These are phyloP conservation scores for Girardinus metallicus DNA, from an alignment of 2,797 vertebrate species.

Conservation along the genomic window DNA sequence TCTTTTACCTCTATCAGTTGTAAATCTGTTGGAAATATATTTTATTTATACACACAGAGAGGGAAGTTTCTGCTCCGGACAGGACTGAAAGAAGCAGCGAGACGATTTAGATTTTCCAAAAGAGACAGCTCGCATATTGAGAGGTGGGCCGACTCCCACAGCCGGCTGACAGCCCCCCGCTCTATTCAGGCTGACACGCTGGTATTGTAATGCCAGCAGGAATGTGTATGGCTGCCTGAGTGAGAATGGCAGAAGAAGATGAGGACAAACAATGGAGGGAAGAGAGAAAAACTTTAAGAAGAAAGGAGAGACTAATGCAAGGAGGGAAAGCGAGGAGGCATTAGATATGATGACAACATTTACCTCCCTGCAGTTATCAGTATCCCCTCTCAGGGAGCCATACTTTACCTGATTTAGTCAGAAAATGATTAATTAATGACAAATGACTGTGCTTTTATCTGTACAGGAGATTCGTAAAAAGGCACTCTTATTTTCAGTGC, in stretches of 20 bases:
- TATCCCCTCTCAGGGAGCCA: conserved; percentile 24
- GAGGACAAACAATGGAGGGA: conserved; percentile 41
- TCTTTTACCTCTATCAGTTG: conserved; percentile 57
- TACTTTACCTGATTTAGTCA: conserved; percentile 15
- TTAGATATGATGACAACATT: conserved; percentile 45
- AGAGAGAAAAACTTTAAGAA: conserved; percentile 12
- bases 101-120: conserved; percentile 54
- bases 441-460: conserved; percentile 6
- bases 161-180: conserved; percentile 36
- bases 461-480: neutral
- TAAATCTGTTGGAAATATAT: conserved; percentile 47
- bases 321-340: conserved; percentile 1
- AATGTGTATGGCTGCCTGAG: conserved; percentile 58
- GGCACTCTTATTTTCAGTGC: neutral
- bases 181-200: conserved; percentile 65
- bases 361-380: conserved; percentile 45
- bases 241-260: conserved; percentile 51
- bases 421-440: conserved; percentile 29
- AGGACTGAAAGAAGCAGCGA: conserved; percentile 18
- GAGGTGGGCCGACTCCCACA: conserved; percentile 58
- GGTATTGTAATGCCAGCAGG: conserved; percentile 67
- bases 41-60: conserved; percentile 2
- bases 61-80: conserved; percentile 24
- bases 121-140: conserved; percentile 66
- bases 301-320: conserved; percentile 45